Base-by-base conservation (phyloP, 2,888 invertebrate genomes). In the Lordiphosa andalusiaca region DNA sequence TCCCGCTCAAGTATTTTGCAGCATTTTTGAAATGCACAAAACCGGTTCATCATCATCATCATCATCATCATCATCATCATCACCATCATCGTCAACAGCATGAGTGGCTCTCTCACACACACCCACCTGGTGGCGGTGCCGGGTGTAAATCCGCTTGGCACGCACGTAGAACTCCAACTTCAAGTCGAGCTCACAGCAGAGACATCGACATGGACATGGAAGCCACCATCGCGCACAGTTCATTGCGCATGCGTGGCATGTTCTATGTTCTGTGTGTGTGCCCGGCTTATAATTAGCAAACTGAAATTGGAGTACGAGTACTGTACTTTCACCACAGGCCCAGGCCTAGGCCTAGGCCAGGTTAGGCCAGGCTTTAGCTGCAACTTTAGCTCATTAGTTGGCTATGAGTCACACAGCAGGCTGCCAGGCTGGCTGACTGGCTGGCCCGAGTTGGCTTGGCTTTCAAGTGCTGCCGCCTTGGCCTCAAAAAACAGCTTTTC, bases 201-300 rank as follows among this genome's bases (percentile, higher is more conserved):
- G 37, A 23, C 48, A 23, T 49, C 23, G 48, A 23, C 50, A 21
- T 40, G 30, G 19, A 65, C 58, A 36, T 67, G 64, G 59, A 54
- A 52, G 60, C 59, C 63, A 56, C 46, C 54, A 16, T 39, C 55
- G 56, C 30, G 30, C 49, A 39, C 58, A 48, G 71, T 47, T 84
- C 84, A 83, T 84, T 84, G 77, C 77, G 68, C 80, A 80, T 81
- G 80, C 80, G 81, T 71, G 63, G 58, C 80, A 54, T 67, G 74
- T 70, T 65, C 69, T 58, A 54, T 33, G 25, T 23, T 21, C 37
- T 39, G 46, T 6, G 38, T 48, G 51, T 70, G 56, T 47, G 58
- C 47, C 56, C 58, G 47, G 51, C 71, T 69, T 77, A 77, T 81
- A 81, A 81, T 81, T 81, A 81, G 80, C 69, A 58, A 62, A 38